Evolutionary conservation across 2,797 vertebrate species (phyloP), one percentile per base, ranked within the genome.

Genomic region (Melanotaenia pygmaea): DNA sequence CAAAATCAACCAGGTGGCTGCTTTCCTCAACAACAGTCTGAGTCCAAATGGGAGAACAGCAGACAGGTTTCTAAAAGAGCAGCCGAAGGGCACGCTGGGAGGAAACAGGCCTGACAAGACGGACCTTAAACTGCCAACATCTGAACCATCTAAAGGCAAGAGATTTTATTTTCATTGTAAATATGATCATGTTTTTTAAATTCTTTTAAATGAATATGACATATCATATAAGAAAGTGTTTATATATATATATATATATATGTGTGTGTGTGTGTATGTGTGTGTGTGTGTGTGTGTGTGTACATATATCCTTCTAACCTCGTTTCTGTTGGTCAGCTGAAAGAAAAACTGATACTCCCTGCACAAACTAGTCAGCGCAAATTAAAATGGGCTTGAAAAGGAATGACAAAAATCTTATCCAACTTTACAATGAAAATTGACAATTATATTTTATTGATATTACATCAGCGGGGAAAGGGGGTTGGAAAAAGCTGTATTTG

Each of bases 1-100:
- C 37, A 96, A 96, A 89, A 94, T 97, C 74, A 95, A 94, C 84
- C 95, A 93, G 85, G 95, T 98, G 91, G 92, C 94, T 30, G 94
- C 91, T 13, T 95, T 95, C 72, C 84, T 97, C 51, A 94, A 95
- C 88, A 92, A 93, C 64, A 95, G 94, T 47, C 93, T 88, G 72
- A 91, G 54, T 66, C 56, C 92, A 91, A 89, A 94, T 93, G 65
- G 92, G 94, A 30, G 88, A 90, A 91, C 80, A 53, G 82, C 92
- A 74, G 93, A 94, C 77, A 88, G 87, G 81, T 88, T 72, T 93
- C 69, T 73, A 14, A 76, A 80, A 4, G 84, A 95, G 20, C 91
- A 94, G 35, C 89, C 80, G n/a, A 93, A 94, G 87, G 92, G 95
- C 64, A 91, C 94, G 81, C 0, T 90, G 70, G 62, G 88, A 79